phyloP scores from a whole-genome alignment of 2,888 invertebrate species.

The Drosophila robusta region DNA sequence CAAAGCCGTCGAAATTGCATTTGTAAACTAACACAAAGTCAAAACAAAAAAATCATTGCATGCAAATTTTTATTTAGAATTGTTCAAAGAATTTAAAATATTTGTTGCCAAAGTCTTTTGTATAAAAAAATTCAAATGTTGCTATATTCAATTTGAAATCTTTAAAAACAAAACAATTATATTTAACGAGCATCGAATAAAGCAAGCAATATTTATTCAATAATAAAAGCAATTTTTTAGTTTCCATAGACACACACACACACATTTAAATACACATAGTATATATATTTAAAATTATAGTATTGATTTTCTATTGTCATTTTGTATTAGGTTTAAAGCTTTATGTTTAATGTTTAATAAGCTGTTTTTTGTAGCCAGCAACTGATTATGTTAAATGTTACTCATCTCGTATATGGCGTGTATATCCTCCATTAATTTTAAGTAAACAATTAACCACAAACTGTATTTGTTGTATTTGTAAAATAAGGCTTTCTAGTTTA shows the following conservation, averaged over 20 bases:
- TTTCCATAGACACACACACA: slow-evolving; percentile 17
- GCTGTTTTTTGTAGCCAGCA: slow-evolving; percentile 65
- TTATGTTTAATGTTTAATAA: slow-evolving; percentile 55
- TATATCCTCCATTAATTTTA: slow-evolving; percentile 45
- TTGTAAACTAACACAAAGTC: slow-evolving; percentile 66
- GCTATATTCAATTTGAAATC: slow-evolving; percentile 2
- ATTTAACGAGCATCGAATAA: slow-evolving; percentile 26
- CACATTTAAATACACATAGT: slow-evolving; percentile 1
- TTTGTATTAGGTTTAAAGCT: slow-evolving; percentile 79
- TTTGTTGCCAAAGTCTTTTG: slow-evolving; percentile 46
- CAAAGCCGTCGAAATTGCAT: slow-evolving; percentile 73
- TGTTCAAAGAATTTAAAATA: slow-evolving; percentile 20
- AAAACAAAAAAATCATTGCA: slow-evolving; percentile 6
- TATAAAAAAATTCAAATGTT: slow-evolving; percentile 1
- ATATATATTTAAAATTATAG: slow-evolving; percentile 43
- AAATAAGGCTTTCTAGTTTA: slow-evolving; percentile 60
- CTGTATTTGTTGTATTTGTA: slow-evolving; percentile 48
- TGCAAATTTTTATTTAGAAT: slow-evolving; percentile 25
- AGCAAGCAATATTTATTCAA: slow-evolving; percentile 21
- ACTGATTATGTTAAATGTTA: slow-evolving; percentile 79
- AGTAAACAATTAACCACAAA: slow-evolving; percentile 12
- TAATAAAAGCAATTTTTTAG: slow-evolving; percentile 15
- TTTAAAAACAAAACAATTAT: neutral
- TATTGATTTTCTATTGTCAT: slow-evolving; percentile 62
- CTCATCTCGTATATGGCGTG: slow-evolving; percentile 36